These are phyloP conservation scores for Macquaria australasica DNA, from an alignment of 2,113 vertebrate genomes.

Conservation along the genomic window DNA sequence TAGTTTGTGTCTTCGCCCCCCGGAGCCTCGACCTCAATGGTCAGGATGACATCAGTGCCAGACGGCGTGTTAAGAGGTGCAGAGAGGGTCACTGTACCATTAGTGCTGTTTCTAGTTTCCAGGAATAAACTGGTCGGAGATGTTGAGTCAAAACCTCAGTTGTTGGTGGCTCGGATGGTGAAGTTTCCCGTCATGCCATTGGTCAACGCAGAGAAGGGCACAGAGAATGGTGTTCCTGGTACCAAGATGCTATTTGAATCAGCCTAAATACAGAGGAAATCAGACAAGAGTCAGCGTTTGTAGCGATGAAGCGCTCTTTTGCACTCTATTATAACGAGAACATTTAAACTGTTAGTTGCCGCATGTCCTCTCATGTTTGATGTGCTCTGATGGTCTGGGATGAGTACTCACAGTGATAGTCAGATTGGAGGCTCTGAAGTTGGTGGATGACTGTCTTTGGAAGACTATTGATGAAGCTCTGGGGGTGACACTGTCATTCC, in stretches of 20 bases:
- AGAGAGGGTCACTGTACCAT: slow-evolving; percentile 63
- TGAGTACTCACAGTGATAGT: slow-evolving; percentile 64
- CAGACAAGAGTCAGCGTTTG: background rate
- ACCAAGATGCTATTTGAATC: slow-evolving; percentile 31
- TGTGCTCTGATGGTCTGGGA: background rate
- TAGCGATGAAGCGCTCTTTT: background rate
- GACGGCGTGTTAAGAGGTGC: slow-evolving; percentile 66
- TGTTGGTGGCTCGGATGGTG: slow-evolving; percentile 66
- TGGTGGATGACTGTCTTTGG: slow-evolving; percentile 71
- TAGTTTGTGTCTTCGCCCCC: slow-evolving; percentile 74
- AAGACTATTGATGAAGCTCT: slow-evolving; percentile 31
- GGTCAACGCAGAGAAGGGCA: slow-evolving; percentile 69
- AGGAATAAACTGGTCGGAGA: slow-evolving; percentile 57
- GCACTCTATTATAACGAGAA: background rate
- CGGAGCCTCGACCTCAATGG: slow-evolving; percentile 69
- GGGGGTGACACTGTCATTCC: background rate
- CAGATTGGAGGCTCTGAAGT: slow-evolving; percentile 68
- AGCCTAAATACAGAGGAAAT: slow-evolving; percentile 53
- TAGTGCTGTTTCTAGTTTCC: slow-evolving; percentile 35
- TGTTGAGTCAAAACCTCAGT: slow-evolving; percentile 37
- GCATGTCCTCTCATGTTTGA: background rate
- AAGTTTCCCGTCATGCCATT: slow-evolving; percentile 51
- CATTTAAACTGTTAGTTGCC: background rate
- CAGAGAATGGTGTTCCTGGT: slow-evolving; percentile 53
- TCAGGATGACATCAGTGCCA: slow-evolving; percentile 76